These are phyloP conservation scores for Amphimedon queenslandica DNA, from an alignment of 37 sponge, comb jelly and placozoan species.

Conservation along the genomic window DNA sequence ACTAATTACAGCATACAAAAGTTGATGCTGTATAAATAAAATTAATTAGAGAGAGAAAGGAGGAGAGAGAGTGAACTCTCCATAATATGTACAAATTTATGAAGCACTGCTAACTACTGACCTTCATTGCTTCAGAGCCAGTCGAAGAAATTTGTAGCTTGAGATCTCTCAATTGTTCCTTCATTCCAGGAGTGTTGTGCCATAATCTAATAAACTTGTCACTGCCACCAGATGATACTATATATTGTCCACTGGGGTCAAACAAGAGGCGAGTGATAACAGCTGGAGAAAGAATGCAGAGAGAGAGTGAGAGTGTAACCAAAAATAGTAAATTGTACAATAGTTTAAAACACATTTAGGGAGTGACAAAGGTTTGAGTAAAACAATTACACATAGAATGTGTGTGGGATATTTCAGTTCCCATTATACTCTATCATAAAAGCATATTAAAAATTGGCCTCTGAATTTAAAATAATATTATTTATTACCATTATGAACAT, in stretches of 20 bases:
- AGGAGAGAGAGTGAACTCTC: too few relatives aligned
- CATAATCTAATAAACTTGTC: constrained; percentile 70
- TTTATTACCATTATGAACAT: constrained; percentile 70
- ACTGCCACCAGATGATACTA: constrained; percentile 64
- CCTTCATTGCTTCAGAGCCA: constrained; percentile 60
- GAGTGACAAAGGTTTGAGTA: too few relatives aligned
- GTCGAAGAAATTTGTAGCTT: constrained; percentile 46
- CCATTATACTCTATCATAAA: too few relatives aligned
- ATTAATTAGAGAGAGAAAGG: too few relatives aligned
- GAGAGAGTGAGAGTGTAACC: too few relatives aligned
- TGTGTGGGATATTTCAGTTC: too few relatives aligned
- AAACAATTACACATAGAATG: too few relatives aligned
- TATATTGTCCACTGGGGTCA: constrained; percentile 54
- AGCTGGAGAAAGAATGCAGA: constrained; percentile 29
- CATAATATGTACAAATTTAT: too few relatives aligned
- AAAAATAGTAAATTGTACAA: too few relatives aligned
- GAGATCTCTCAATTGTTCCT: constrained; percentile 37
- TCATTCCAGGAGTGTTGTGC: constrained; percentile 72
- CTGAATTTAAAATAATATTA: background rate
- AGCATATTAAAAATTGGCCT: too few relatives aligned
- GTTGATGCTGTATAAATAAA: background rate
- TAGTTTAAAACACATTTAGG: too few relatives aligned
- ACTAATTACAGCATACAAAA: background rate
- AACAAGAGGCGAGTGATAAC: constrained; percentile 46
- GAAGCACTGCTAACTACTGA: too few relatives aligned